Evolutionary conservation across 1,140 invertebrate species (phyloP).

Genomic region (Ruditapes philippinarum): DNA sequence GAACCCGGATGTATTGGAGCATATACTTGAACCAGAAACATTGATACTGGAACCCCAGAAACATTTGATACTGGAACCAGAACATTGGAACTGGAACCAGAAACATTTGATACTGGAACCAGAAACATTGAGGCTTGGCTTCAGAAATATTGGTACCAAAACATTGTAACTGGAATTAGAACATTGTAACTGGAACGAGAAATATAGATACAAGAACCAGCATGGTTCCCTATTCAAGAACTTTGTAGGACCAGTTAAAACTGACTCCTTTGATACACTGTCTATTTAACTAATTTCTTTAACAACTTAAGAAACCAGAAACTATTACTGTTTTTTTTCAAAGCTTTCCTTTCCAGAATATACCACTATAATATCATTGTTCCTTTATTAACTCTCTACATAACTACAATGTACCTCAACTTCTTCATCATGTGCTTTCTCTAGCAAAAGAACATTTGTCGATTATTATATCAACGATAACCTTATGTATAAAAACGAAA

Average conservation of each 20-base stretch:
- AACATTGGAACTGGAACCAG: not conserved
- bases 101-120: not conserved
- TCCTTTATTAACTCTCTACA: not conserved
- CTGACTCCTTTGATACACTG: too few relatives aligned
- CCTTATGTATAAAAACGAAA: not conserved
- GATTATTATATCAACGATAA: not conserved
- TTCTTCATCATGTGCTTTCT: not conserved
- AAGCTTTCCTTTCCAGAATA: not conserved
- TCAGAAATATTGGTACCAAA: not conserved
- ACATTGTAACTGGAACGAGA: not conserved
- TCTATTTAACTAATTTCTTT: too few relatives aligned
- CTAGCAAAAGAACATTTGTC: not conserved
- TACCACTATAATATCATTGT: constrained; percentile 2
- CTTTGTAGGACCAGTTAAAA: too few relatives aligned
- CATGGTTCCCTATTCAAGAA: too few relatives aligned
- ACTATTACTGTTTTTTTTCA: too few relatives aligned
- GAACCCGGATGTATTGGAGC: not conserved
- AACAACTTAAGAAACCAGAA: too few relatives aligned
- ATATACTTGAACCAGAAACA: not conserved
- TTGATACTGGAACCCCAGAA: not conserved
- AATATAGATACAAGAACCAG: too few relatives aligned
- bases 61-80: not conserved
- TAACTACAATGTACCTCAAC: not conserved
- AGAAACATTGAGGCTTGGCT: not conserved
- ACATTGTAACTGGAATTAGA: not conserved